phyloP scores from a whole-genome alignment of 2,113 vertebrate genomes.

The Ceratotherium simum region DNA sequence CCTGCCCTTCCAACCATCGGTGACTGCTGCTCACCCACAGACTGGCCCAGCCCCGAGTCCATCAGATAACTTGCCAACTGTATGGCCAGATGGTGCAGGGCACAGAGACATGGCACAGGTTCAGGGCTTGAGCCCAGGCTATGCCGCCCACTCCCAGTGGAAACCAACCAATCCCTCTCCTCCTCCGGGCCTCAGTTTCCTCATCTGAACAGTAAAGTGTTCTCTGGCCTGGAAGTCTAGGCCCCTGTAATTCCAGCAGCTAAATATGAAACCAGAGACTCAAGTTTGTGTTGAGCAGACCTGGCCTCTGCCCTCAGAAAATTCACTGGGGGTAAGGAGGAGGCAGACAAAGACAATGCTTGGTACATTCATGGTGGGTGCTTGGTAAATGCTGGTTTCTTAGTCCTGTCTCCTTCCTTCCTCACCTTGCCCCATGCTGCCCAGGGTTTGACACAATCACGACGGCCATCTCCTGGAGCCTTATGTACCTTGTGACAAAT shows the following conservation, averaged over 20 bases:
- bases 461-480: conserved; percentile 91
- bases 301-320: not conserved
- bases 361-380: not conserved
- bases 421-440: not conserved
- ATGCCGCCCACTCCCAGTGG: not conserved
- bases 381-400: not conserved
- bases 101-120: not conserved
- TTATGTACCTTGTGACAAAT: conserved; percentile 90
- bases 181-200: not conserved
- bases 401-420: not conserved
- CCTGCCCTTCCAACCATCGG: not conserved
- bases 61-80: not conserved
- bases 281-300: not conserved
- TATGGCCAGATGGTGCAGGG: not conserved
- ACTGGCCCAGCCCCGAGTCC: not conserved
- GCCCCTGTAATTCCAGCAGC: not conserved
- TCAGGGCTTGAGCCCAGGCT: not conserved
- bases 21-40: not conserved
- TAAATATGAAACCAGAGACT: not conserved
- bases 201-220: not conserved
- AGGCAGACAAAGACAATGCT: not conserved
- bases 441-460: conserved; percentile 93
- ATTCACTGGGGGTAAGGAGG: not conserved
- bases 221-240: not conserved
- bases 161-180: not conserved